Evolutionary conservation across 2,888 invertebrate genomes (phyloP).

Genomic region (Cephus runcator): DNA sequence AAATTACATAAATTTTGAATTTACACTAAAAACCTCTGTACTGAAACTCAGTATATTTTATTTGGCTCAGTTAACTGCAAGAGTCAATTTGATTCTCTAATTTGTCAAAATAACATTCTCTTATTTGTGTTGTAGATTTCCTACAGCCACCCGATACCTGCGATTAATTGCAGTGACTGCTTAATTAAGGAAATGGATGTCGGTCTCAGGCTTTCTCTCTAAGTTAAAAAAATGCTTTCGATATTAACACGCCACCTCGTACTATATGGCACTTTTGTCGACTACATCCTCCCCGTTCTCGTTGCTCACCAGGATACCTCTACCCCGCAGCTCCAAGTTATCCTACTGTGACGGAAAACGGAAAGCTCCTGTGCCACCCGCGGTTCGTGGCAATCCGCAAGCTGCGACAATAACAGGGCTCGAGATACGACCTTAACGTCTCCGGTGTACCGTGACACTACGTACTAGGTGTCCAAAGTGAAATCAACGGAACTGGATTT

Average conservation of each 20-base stretch:
- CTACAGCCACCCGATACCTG: background rate
- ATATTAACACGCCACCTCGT: background rate
- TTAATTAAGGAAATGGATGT: background rate
- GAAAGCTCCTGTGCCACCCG: background rate
- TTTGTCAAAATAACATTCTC: background rate
- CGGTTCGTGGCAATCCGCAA: background rate
- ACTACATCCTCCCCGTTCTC: background rate
- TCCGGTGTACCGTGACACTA: background rate
- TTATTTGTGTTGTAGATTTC: background rate
- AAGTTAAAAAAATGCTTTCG: background rate
- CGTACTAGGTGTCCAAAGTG: background rate
- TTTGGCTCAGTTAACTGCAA: background rate
- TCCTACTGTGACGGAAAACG: background rate
- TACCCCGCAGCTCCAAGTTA: background rate
- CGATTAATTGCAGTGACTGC: background rate
- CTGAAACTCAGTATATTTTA: background rate
- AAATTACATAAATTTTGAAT: background rate
- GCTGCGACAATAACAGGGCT: background rate
- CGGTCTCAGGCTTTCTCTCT: background rate
- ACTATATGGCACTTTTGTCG: background rate
- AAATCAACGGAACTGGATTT: background rate
- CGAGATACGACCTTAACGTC: background rate
- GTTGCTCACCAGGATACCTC: background rate
- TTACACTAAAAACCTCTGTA: background rate
- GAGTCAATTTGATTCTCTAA: background rate